Conservation (phyloP, 2,113 vertebrate species). For the Melozone crissalis region DNA sequence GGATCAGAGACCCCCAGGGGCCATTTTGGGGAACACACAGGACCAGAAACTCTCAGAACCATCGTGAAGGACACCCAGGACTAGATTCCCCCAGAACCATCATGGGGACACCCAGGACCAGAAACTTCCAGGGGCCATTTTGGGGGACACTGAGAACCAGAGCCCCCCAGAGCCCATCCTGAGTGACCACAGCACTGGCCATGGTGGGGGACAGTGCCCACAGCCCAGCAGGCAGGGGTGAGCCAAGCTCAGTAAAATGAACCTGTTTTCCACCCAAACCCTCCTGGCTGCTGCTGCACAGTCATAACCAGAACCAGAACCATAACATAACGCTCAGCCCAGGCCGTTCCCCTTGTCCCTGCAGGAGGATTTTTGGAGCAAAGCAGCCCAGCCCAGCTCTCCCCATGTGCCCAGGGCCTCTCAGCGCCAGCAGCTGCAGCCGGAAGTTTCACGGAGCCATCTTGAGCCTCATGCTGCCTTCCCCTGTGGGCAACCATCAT, state of each 20-base stretch:
- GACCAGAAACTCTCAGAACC: too few species aligned
- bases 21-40: too few species aligned
- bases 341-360: accelerated
- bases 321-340: not conserved
- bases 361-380: accelerated
- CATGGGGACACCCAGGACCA: too few species aligned
- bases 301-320: not conserved
- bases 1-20: too few species aligned
- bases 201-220: not conserved
- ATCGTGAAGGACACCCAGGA: too few species aligned
- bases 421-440: not conserved
- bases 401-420: not conserved
- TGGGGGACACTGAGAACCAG: not conserved
- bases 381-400: not conserved
- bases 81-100: too few species aligned
- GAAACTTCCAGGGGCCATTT: accelerated
- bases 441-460: not conserved
- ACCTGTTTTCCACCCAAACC: not conserved
- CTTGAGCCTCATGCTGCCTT: not conserved
- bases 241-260: not conserved
- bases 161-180: accelerated
- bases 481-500: not conserved
- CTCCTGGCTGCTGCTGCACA: not conserved
- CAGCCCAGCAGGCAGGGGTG: accelerated
- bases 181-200: not conserved